phyloP scores from a whole-genome alignment of 1,140 invertebrate genomes.

The Linepithema humile region DNA sequence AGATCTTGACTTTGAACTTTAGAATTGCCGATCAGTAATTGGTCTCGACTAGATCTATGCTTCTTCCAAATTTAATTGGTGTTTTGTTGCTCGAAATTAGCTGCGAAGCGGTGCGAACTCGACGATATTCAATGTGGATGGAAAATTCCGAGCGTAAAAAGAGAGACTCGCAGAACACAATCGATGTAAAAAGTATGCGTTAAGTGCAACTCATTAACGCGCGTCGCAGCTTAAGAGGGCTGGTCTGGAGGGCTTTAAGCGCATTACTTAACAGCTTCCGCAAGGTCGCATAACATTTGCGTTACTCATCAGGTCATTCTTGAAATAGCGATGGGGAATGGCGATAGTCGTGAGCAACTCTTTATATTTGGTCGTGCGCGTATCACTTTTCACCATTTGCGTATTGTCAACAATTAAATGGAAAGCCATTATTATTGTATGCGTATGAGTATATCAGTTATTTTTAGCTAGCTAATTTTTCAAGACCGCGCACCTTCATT shows the following conservation, averaged over 20 bases:
- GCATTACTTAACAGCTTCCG: background rate
- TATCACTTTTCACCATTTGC: background rate
- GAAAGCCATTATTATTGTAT: background rate
- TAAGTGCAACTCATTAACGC: slow-evolving; percentile 18
- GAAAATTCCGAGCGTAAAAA: background rate
- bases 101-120: background rate
- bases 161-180: background rate
- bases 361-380: background rate
- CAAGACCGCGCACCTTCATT: background rate
- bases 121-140: background rate
- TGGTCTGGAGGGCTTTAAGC: background rate
- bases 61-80: background rate
- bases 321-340: background rate
- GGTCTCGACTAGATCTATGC: background rate
- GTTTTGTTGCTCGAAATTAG: background rate
- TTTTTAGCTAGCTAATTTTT: too few species aligned
- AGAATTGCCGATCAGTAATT: background rate
- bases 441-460: background rate
- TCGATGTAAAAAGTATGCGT: background rate
- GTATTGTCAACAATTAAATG: background rate
- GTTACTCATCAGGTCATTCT: background rate
- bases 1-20: background rate
- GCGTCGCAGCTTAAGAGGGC: background rate
- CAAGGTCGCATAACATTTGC: background rate
- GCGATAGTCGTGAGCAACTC: background rate